Evolutionary conservation across 2,113 vertebrate species (phyloP).

Genomic region (Argyrosomus japonicus): DNA sequence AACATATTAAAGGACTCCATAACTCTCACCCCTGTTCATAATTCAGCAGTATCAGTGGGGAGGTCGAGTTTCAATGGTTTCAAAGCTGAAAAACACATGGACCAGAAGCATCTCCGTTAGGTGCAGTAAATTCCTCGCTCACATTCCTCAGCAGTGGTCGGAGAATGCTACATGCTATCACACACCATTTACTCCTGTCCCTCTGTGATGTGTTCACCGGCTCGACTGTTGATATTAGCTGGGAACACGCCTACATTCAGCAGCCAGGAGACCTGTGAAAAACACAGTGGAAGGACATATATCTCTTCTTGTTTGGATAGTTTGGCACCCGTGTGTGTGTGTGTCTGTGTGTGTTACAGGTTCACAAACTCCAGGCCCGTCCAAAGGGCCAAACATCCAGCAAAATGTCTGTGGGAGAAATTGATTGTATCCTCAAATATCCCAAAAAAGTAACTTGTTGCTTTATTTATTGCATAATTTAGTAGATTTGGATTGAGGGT

Average conservation of each 20-base stretch:
- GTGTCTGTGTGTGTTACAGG: conserved; percentile 41
- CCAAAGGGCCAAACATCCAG: conserved; percentile 20
- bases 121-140: conserved; percentile 78
- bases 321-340: conserved; percentile 26
- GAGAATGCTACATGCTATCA: conserved; percentile 75
- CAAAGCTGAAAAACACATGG: conserved; percentile 79
- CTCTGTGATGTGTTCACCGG: conserved; percentile 65
- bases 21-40: conserved; percentile 39
- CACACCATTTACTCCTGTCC: conserved; percentile 77
- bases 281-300: conserved; percentile 49
- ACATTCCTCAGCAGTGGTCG: conserved; percentile 73
- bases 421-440: conserved; percentile 5
- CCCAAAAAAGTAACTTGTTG: background rate
- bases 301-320: conserved; percentile 70
- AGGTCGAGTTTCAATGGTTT: conserved; percentile 51
- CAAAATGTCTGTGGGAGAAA: background rate
- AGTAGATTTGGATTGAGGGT: background rate
- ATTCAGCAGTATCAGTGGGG: conserved; percentile 46
- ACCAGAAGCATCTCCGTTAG: conserved; percentile 71
- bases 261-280: conserved; percentile 64
- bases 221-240: conserved; percentile 75
- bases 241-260: conserved; percentile 56
- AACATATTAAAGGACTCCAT: conserved; percentile 53
- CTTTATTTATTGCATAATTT: background rate
- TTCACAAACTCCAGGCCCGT: conserved; percentile 42